Conservation (phyloP, 2,797 vertebrate genomes). For the Zalophus californianus region DNA sequence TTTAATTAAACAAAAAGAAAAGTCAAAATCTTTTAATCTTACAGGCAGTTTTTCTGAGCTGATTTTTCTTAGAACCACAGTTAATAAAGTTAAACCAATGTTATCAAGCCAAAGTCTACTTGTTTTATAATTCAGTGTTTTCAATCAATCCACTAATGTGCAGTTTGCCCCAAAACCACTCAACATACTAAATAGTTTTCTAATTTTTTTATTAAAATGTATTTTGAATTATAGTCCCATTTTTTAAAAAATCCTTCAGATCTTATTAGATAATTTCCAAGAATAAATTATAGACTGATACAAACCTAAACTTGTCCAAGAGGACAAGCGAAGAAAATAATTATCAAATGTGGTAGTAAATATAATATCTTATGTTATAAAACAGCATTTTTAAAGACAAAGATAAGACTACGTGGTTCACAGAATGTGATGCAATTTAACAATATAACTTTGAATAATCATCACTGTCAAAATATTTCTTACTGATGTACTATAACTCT, state of each 20-base stretch:
- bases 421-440: neutral
- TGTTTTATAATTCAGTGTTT: conserved; percentile 68
- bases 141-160: conserved; percentile 54
- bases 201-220: neutral
- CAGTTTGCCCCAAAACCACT: conserved; percentile 13
- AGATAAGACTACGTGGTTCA: neutral
- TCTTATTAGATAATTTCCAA: neutral
- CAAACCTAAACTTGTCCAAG: conserved; percentile 45
- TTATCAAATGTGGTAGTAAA: neutral
- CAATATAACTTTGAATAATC: neutral
- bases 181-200: conserved; percentile 56
- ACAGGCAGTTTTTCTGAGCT: neutral
- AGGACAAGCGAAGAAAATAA: conserved; percentile 58
- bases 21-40: neutral
- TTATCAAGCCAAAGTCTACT: conserved; percentile 38
- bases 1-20: neutral
- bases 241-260: neutral
- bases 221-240: neutral
- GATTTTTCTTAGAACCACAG: conserved; percentile 63
- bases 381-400: neutral
- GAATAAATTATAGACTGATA: conserved; percentile 9
- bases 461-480: neutral
- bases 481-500: neutral
- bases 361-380: neutral
- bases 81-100: conserved; percentile 57